phyloP scores from a whole-genome alignment of 2,113 vertebrate genomes.

The Chroicocephalus ridibundus region DNA sequence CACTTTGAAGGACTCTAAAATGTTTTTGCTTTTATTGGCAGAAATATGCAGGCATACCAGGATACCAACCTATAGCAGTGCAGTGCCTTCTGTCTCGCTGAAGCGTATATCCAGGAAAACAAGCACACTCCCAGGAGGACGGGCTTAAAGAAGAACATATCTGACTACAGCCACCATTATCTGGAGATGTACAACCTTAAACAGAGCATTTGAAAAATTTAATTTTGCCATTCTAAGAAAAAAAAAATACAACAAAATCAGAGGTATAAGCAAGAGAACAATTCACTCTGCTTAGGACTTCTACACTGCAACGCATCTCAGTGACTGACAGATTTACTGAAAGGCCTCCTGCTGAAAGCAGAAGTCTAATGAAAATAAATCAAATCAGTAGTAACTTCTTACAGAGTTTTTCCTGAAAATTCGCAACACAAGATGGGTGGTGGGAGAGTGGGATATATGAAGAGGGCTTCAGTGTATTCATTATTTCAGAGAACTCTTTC shows the following conservation, averaged over 20 bases:
- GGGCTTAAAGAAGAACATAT: constrained; percentile 78
- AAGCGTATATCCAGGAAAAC: constrained; percentile 86
- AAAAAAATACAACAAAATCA: neutral
- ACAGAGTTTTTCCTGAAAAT: neutral
- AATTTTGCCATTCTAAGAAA: neutral
- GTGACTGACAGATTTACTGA: neutral
- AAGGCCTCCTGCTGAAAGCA: neutral
- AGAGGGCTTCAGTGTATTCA: neutral
- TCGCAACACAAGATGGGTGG: neutral
- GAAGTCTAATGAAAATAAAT: neutral
- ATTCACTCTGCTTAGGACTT: neutral
- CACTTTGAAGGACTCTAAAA: neutral
- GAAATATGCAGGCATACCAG: neutral
- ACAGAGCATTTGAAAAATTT: constrained; percentile 32
- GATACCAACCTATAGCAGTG: constrained; percentile 79
- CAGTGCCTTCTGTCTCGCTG: constrained; percentile 82
- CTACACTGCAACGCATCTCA: neutral
- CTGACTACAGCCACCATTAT: constrained; percentile 91
- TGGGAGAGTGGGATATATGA: neutral
- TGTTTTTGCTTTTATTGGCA: neutral
- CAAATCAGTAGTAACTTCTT: neutral
- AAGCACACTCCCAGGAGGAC: constrained; percentile 83
- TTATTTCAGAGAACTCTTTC: neutral
- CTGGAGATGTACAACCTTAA: constrained; percentile 87
- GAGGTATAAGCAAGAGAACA: neutral